These are phyloP conservation scores for Neoscelio sp. DNA, from an alignment of 2,888 invertebrate species.

Conservation along the genomic window DNA sequence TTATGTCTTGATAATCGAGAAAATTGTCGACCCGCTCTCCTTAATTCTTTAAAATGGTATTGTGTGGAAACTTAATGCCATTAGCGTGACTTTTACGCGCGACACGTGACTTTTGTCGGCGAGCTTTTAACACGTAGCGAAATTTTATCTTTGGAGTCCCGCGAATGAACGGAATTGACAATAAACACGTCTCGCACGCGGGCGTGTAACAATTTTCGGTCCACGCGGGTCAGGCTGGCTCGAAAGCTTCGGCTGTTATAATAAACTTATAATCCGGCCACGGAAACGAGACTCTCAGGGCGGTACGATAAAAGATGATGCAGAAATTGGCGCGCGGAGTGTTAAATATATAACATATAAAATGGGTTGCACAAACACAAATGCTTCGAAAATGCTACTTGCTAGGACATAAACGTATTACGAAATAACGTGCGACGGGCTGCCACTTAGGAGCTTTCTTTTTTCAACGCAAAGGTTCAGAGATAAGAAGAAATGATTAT, in stretches of 20 bases:
- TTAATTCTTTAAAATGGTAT: slow-evolving; percentile 59
- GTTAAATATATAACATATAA: slow-evolving; percentile 24
- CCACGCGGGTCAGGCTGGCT: slow-evolving; percentile 3
- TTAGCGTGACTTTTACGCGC: slow-evolving; percentile 60
- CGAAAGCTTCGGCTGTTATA: slow-evolving; percentile 15
- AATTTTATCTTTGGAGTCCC: slow-evolving; percentile 29
- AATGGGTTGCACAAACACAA: not conserved
- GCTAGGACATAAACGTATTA: not conserved
- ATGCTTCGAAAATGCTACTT: not conserved
- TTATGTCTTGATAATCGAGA: slow-evolving; percentile 50
- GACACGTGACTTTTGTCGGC: slow-evolving; percentile 56
- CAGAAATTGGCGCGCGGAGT: not conserved
- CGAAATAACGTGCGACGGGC: not conserved
- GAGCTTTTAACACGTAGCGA: slow-evolving; percentile 50
- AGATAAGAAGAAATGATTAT: too few species aligned
- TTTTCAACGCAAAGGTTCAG: too few species aligned
- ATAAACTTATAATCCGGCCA: slow-evolving; percentile 3
- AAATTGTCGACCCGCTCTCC: slow-evolving; percentile 53
- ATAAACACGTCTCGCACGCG: slow-evolving; percentile 58
- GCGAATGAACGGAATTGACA: slow-evolving; percentile 38
- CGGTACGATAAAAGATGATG: too few species aligned
- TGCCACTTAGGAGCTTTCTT: not conserved
- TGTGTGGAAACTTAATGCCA: slow-evolving; percentile 53
- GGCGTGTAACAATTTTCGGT: slow-evolving; percentile 44
- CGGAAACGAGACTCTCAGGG: too few species aligned